Percentiles rank a stretch among this genome's conserved stretches.
Evolutionary conservation across 1,140 invertebrate genomes (phyloP).

Genomic region (Lysiphlebus fabarum): DNA sequence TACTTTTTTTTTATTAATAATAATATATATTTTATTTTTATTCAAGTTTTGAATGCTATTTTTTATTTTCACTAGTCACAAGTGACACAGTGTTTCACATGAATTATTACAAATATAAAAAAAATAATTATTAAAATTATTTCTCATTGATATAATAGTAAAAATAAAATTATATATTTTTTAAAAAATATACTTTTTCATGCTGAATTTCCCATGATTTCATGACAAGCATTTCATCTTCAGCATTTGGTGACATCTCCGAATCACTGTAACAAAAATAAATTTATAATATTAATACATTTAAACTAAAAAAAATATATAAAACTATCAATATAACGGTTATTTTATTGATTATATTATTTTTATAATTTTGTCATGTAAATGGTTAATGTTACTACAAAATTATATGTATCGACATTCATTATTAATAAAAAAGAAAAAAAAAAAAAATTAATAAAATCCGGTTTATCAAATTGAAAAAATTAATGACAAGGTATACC

Average conservation of each 20-base stretch:
- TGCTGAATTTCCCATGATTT: conserved; percentile 48
- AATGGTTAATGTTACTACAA: too few species aligned
- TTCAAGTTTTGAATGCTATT: too few species aligned
- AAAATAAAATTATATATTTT: not conserved
- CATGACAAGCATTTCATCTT: conserved; percentile 51
- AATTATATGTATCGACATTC: too few species aligned
- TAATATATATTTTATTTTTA: too few species aligned
- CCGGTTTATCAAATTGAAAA: conserved; percentile 15
- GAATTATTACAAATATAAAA: too few species aligned
- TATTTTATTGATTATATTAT: not conserved
- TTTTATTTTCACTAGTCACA: too few species aligned
- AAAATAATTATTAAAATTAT: too few species aligned
- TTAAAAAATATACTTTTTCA: conserved; percentile 42
- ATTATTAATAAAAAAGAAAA: not conserved
- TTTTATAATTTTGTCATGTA: not conserved
- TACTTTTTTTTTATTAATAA: too few species aligned
- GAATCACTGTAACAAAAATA: conserved; percentile 46
- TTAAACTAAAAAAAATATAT: conserved; percentile 3
- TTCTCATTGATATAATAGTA: not conserved
- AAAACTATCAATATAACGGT: not conserved
- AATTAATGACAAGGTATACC: not conserved
- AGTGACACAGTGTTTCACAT: too few species aligned
- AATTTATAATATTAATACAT: conserved; percentile 15
- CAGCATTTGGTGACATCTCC: conserved; percentile 54
- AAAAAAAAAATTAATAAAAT: not conserved